A percentile compares a stretch with the other conserved stretches of the same genome.
Conservation (phyloP, 92 coral and sea anemone species). For the Zoanthus sociatus region DNA sequence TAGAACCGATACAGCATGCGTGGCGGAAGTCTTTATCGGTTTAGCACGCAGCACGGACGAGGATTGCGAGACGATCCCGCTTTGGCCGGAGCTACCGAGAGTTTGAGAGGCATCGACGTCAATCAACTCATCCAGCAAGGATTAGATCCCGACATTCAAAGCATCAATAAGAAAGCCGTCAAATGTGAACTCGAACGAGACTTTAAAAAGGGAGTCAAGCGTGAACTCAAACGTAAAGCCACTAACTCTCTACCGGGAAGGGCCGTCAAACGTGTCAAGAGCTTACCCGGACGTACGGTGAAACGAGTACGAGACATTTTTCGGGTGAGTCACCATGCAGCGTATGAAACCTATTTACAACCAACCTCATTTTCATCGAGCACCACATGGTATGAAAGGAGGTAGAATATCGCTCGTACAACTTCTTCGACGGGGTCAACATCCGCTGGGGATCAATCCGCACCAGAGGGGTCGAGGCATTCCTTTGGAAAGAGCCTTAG, state of each 20-base stretch:
- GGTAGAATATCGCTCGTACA: background rate
- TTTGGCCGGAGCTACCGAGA: background rate
- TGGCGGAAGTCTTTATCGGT: slow-evolving; percentile 1
- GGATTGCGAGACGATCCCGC: slow-evolving; percentile 2
- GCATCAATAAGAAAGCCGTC: background rate
- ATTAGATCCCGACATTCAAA: background rate
- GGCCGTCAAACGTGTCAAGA: background rate
- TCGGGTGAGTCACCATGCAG: background rate
- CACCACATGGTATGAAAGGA: slow-evolving; percentile 27
- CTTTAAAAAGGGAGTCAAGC: slow-evolving; percentile 33
- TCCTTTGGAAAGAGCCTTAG: too few species aligned
- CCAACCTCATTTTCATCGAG: slow-evolving; percentile 4
- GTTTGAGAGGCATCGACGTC: slow-evolving; percentile 22
- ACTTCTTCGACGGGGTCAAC: too few species aligned
- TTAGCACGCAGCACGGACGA: background rate
- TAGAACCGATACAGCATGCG: background rate
- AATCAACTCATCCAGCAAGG: background rate
- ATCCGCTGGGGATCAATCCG: too few species aligned
- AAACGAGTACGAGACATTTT: background rate
- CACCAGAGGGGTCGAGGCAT: background rate
- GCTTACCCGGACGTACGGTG: background rate
- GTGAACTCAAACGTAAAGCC: slow-evolving; percentile 18
- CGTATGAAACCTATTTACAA: background rate
- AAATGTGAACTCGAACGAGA: background rate
- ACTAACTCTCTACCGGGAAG: slow-evolving; percentile 5